Evolutionary conservation across 2,888 invertebrate species (phyloP).

Genomic region (Odontothrips loti): DNA sequence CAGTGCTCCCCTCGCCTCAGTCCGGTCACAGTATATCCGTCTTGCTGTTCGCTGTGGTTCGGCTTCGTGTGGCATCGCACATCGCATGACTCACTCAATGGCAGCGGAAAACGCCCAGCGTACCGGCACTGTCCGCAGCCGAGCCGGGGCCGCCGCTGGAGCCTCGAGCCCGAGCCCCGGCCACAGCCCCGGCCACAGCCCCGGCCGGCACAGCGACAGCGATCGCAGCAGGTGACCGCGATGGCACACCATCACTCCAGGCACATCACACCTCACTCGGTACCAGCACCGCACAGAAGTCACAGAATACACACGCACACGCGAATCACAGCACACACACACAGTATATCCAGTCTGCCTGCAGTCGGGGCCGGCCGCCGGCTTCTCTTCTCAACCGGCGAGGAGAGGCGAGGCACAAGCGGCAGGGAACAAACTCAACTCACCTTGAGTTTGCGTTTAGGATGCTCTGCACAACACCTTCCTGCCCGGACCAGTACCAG

Average conservation of each 20-base stretch:
- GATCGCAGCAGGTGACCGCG: background rate
- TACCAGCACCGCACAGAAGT: background rate
- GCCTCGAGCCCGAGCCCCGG: no score
- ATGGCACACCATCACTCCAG: background rate
- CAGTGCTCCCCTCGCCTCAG: no score
- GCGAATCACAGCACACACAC: background rate
- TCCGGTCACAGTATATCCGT: no score
- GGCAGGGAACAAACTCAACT: background rate
- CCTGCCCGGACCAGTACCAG: conserved; percentile 20
- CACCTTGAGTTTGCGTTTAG: background rate
- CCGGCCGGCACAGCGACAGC: no score
- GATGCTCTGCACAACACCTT: conserved; percentile 19
- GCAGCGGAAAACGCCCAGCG: background rate
- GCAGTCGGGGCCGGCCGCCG: background rate
- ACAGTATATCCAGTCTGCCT: background rate
- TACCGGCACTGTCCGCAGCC: background rate
- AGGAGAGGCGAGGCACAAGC: no score
- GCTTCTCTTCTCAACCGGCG: no score
- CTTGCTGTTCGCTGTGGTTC: no score
- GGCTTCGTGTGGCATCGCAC: no score
- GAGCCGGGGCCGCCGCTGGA: no score
- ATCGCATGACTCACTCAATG: no score
- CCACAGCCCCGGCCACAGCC: no score
- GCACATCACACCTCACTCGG: background rate
- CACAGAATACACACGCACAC: no score